Evolutionary conservation across 1,140 invertebrate genomes (phyloP), one percentile per base, ranked within the genome.

Genomic region (Drosophila ambigua): DNA sequence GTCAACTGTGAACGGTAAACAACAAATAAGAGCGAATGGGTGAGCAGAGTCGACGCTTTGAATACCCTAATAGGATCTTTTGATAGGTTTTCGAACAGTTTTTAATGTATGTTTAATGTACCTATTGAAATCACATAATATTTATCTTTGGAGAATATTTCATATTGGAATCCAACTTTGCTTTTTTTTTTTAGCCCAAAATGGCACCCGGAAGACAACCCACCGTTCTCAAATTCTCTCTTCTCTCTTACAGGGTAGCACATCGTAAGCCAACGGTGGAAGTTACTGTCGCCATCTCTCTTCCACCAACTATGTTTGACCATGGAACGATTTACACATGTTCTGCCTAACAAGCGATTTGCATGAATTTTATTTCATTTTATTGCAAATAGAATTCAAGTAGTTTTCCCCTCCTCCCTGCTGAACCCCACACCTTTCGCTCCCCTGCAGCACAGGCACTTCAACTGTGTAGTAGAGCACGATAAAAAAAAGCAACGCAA

Each of bases 401-500:
- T 76, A 75, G 53, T 51, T 39, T 5, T 55, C 60, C 31, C 62
- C 8, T 35, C 8, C 11, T 23, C 52, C 6, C 35, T 39, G 20
- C 41, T 44, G 11, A 31, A 59, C 51, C 50, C 39, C 51, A 8
- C 44, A 54, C 20, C 46, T 53, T 26, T 60, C 49, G 45, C 39
- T 64, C 23, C 44, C 44, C 39, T 39, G 35, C 35, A 39, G 11
- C 35, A 39, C 11, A 39, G 53, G 31, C 73, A 87, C 82, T 84
- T 79, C 68, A 85, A 65, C 69, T 75, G 69, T 71, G 11, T 13
- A 39, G 11, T 39, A 39, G 35, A 39, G 35, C 35, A 77, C 71
- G 82, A 82, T 87, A 85, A 85, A 87, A 48, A 57, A 72, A 78
- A 62, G 78, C 82, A 72, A 78, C 81, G 73, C 79, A 87, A 78